These are phyloP conservation scores for Callosobruchus maculatus DNA, from an alignment of 2,888 invertebrate species.

Conservation along the genomic window DNA sequence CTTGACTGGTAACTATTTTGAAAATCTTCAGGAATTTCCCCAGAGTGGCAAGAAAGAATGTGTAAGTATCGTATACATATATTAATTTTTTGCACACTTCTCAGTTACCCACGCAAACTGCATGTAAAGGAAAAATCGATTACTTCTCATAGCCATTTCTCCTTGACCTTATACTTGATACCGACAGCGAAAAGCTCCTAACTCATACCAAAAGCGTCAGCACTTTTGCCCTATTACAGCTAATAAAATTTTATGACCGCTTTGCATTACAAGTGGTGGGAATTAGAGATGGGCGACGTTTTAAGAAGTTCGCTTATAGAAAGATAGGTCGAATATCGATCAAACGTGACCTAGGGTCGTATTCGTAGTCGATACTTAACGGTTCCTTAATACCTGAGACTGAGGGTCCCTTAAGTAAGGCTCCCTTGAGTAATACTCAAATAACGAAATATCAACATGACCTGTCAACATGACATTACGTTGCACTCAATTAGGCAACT, in stretches of 20 bases:
- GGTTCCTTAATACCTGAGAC: too few relatives aligned
- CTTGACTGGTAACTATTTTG: too few relatives aligned
- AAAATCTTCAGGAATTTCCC: too few relatives aligned
- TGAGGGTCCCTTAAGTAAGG: too few relatives aligned
- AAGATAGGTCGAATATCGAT: background rate
- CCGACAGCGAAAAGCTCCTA: background rate
- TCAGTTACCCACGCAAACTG: background rate
- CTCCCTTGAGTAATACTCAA: too few relatives aligned
- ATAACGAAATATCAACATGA: too few relatives aligned
- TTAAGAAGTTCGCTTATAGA: background rate
- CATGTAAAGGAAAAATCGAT: background rate
- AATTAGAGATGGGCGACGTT: background rate
- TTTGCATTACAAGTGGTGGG: background rate
- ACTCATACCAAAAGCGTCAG: background rate
- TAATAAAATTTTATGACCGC: background rate
- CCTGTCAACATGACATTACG: too few relatives aligned
- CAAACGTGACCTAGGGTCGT: too few relatives aligned
- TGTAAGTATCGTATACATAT: too few relatives aligned
- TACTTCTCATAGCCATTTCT: background rate
- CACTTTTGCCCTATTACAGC: background rate
- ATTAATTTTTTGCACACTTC: background rate
- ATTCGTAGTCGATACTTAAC: too few relatives aligned
- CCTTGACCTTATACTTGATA: background rate
- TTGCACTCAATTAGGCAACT: too few relatives aligned
- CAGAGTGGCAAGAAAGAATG: too few relatives aligned